Conservation (phyloP, 2,888 invertebrate species). For the Agrochola lota region DNA sequence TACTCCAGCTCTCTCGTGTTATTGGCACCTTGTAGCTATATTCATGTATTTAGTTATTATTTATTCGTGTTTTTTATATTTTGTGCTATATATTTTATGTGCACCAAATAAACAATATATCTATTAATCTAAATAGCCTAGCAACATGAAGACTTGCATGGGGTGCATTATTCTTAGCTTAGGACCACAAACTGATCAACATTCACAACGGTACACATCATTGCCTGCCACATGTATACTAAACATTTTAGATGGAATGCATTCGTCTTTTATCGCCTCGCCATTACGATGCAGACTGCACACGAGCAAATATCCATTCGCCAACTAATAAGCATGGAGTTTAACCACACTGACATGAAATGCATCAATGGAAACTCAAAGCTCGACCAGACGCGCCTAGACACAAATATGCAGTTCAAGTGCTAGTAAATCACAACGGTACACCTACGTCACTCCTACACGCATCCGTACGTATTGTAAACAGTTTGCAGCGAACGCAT, state of each 20-base stretch:
- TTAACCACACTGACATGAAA: slow-evolving; percentile 45
- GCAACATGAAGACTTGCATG: not conserved
- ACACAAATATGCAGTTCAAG: slow-evolving; percentile 50
- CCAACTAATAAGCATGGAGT: slow-evolving; percentile 34
- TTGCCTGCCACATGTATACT: slow-evolving; percentile 23
- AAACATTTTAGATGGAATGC: slow-evolving; percentile 48
- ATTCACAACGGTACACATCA: slow-evolving; percentile 49
- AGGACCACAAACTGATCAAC: slow-evolving; percentile 32
- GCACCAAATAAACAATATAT: too few relatives aligned
- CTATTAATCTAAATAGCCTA: too few relatives aligned
- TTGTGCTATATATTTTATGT: too few relatives aligned
- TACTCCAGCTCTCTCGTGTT: not conserved
- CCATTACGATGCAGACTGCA: slow-evolving; percentile 58
- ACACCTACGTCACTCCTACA: slow-evolving; percentile 67
- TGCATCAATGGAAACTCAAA: slow-evolving; percentile 44
- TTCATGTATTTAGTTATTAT: too few relatives aligned
- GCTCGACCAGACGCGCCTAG: slow-evolving; percentile 44
- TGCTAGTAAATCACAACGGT: slow-evolving; percentile 68
- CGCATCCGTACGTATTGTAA: slow-evolving; percentile 76
- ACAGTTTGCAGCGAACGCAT: slow-evolving; percentile 72
- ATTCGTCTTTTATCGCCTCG: slow-evolving; percentile 67
- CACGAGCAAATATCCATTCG: slow-evolving; percentile 49
- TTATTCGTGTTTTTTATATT: too few relatives aligned
- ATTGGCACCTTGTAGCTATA: not conserved
- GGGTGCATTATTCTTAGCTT: slow-evolving; percentile 10